Base-by-base conservation (phyloP, 37 sponge, comb jelly and placozoan genomes). In the Aplysina aerophoba region DNA sequence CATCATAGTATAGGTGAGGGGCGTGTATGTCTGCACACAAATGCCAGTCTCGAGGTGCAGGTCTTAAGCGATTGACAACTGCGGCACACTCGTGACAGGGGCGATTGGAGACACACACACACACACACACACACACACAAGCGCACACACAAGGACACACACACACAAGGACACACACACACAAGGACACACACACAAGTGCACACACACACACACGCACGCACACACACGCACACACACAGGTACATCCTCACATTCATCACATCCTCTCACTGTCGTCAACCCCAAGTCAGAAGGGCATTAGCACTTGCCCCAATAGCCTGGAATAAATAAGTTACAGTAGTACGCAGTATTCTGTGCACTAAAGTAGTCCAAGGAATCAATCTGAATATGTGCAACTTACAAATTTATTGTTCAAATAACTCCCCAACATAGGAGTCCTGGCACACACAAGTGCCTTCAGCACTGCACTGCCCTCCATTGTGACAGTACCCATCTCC, bases 151-250 rank as follows among this genome's bases (percentile, higher is more conserved):
- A 65, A 25, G 27, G 30, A 65, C 66, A 65, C 66, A 65, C 66
- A 65, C 66, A 65, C 66, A 65, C 66, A 65, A 25, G 27, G 19
- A 65, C 66, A 65, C 66, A 65, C 66, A 65, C 19, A 65, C 66
- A 65, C 66, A 65, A 25, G 27, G 30, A 65, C 66, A 65, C 66
- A 65, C 66, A 65, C 66, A 65, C 66, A 65, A 11, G 27, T 30
- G 27, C 66, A 65, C 66, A 65, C 66, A 65, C 66, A 65, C 66
- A 65, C 66, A 16, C 22, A 16, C 22, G 27, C 22, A 65, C 66
- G 27, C 66, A 65, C 66, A 65, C 22, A 65, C 66, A 65, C 66
- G 27, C 66, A 65, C 22, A 65, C 66, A 65, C 66, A 65, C 66
- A 65, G 11, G 27, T 30, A 65, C 66, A 65, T 30, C 22, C 66